A percentile compares a stretch with the other conserved stretches of the same genome.
Conservation (phyloP, 2,888 invertebrate species). For the Cetonia aurata region DNA sequence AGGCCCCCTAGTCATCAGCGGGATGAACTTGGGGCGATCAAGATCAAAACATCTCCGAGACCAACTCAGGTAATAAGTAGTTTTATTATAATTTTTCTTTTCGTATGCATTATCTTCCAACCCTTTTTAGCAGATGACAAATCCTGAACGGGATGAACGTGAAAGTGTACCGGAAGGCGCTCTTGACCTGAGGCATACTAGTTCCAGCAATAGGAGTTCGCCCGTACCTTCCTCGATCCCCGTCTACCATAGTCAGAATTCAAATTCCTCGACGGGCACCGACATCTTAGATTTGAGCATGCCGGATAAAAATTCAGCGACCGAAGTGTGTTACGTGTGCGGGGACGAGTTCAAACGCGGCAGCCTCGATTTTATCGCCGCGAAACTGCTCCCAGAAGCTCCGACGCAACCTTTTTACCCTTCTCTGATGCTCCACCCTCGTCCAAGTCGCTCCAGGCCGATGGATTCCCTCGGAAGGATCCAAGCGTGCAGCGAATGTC, state of each 20-base stretch:
- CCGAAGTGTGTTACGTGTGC: slow-evolving; percentile 92
- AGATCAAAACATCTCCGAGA: slow-evolving; percentile 58
- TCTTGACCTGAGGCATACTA: slow-evolving; percentile 70
- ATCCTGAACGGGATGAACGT: slow-evolving; percentile 57
- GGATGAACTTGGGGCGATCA: slow-evolving; percentile 56
- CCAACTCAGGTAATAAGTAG: slow-evolving; percentile 57
- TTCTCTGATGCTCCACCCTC: slow-evolving; percentile 82
- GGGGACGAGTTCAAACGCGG: slow-evolving; percentile 90
- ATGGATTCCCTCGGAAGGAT: slow-evolving; percentile 85
- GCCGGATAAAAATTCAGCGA: slow-evolving; percentile 92
- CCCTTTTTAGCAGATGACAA: slow-evolving; percentile 56
- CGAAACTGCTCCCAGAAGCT: slow-evolving; percentile 69
- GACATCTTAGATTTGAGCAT: slow-evolving; percentile 90
- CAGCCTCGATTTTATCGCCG: slow-evolving; percentile 78
- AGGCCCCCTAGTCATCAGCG: slow-evolving; percentile 58
- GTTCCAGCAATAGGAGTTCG: slow-evolving; percentile 68
- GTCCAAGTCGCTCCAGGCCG: slow-evolving; percentile 87
- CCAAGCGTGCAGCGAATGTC: slow-evolving; percentile 87
- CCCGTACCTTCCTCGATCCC: slow-evolving; percentile 60
- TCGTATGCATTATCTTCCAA: background rate
- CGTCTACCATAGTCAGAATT: slow-evolving; percentile 63
- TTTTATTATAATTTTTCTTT: background rate
- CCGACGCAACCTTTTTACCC: slow-evolving; percentile 77
- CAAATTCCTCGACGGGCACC: slow-evolving; percentile 75
- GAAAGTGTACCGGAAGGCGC: slow-evolving; percentile 64